Base-by-base conservation (phyloP, 2,888 invertebrate species). In the Corythucha ciliata region DNA sequence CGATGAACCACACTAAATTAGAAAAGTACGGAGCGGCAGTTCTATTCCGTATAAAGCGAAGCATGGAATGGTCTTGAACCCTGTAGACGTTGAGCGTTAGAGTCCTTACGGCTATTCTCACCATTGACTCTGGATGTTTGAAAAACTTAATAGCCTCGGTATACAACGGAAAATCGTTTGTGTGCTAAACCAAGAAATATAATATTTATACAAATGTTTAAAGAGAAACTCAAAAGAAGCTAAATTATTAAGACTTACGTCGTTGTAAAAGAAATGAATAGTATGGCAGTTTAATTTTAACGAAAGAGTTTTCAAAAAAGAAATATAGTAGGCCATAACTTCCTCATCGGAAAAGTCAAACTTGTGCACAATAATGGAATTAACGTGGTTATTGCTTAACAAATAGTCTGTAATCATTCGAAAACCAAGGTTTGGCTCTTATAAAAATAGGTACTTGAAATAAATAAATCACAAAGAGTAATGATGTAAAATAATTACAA, bases 271-370 rank as follows among this genome's bases (percentile, higher is more conserved):
- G 72, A 99, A 99, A 70, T 99, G 97, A 66, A 99, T 94, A 2
- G 98, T 99, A 66, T 97, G 93, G 58, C 86, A 82, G 72, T 98
- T 98, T 46, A 99, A 73, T 72, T 98, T 98, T 51, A 99, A 74
- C 62, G 97, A 98, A 48, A 99, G 74, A 0, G 97, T 98, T 72
- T 99, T 99, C 60, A 99, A 72, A 69, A 99, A 99, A 44, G 97
- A 93, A 67, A 99, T 98, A 70, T 98, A 99, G 70, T 99, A 99
- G 2, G 97, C 96, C 93, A 97, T 94, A 41, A 97, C 96, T 75
- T 99, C 98, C 71, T 99, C 98, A 70, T 99, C 97, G 3, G 92
- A 92, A 68, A 99, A 94, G 71, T 99, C 97, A 75, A 99, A 98
- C 71, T 94, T 94, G 72, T 98, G 97, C 48, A 94, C 91, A 67